Percentiles rank a stretch among this genome's conserved stretches.
phyloP scores from a whole-genome alignment of 2,113 vertebrate species.

The Crotophaga sulcirostris region DNA sequence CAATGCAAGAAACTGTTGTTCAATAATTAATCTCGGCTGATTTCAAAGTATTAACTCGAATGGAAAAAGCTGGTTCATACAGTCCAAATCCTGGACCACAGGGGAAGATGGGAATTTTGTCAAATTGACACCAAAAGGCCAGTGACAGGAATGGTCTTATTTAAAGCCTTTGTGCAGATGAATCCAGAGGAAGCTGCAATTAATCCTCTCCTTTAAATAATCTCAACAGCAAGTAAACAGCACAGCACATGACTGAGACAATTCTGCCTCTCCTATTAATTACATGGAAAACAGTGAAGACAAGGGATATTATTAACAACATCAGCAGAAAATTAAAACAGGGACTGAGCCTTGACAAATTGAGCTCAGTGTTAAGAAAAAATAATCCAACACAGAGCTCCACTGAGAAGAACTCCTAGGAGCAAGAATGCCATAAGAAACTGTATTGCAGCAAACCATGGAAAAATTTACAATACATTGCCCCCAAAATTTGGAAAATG shows the following conservation, averaged over 20 bases:
- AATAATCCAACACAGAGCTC: background rate
- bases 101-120: background rate
- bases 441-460: background rate
- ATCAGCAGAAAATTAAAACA: background rate
- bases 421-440: background rate
- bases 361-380: background rate
- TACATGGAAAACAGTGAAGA: slow-evolving; percentile 6
- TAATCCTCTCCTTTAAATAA: slow-evolving; percentile 13
- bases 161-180: background rate
- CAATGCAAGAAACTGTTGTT: background rate
- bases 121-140: background rate
- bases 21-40: slow-evolving; percentile 7
- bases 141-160: background rate
- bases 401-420: background rate
- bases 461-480: background rate
- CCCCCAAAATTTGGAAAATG: background rate
- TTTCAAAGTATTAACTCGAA: background rate
- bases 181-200: background rate
- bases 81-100: background rate
- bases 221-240: background rate
- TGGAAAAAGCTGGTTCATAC: background rate
- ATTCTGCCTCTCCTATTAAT: background rate
- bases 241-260: background rate
- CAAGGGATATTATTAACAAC: background rate
- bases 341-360: background rate